Base-by-base conservation (phyloP, 2,888 invertebrate genomes). In the Teleiodes luculella region DNA sequence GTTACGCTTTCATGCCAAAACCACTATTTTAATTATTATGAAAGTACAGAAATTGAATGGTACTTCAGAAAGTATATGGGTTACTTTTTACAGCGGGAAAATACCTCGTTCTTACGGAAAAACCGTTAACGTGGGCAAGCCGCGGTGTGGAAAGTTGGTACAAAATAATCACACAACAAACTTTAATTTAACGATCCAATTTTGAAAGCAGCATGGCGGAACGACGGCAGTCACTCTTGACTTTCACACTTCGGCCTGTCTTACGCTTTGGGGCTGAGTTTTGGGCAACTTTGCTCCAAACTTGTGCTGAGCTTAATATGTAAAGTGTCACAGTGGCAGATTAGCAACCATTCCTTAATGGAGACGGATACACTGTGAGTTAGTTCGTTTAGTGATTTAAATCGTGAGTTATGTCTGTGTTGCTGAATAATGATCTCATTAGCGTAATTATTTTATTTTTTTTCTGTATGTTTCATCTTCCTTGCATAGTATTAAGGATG, bases 241-340 rank as follows among this genome's bases (percentile, higher is more conserved):
- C 64, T 63, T 65, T 61, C 61, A 56, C 64, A 62, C 61, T 61
- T 72, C 67, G 63, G 58, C 60, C 55, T 56, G 61, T 59, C 60
- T 58, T 57, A 49, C 49, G 35, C 28, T 49, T 24, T 7, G 28
- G 49, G 18, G 14, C 10, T 10, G n/a, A 47, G 18, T 33, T 35
- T 20, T 11, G 20, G 6, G 11, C 33, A 47, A 55, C 46, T 47
- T 52, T 43, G 53, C 24, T 47, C 57, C 62, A 57, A 72, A 76
- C 59, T 78, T 71, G 64, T 54, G 53, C 70, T 60, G 48, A 60
- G 64, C 67, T 75, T 78, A 77, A 80, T 78, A 80, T 77, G 78
- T 80, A 77, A 78, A 80, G 78, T 73, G 77, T 78, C 72, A 76
- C 69, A 47, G 65, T 62, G 59, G 56, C 63, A 73, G 78, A 80